Evolutionary conservation across 2,797 vertebrate species (phyloP).

Genomic region (Anguilla pacifica): DNA sequence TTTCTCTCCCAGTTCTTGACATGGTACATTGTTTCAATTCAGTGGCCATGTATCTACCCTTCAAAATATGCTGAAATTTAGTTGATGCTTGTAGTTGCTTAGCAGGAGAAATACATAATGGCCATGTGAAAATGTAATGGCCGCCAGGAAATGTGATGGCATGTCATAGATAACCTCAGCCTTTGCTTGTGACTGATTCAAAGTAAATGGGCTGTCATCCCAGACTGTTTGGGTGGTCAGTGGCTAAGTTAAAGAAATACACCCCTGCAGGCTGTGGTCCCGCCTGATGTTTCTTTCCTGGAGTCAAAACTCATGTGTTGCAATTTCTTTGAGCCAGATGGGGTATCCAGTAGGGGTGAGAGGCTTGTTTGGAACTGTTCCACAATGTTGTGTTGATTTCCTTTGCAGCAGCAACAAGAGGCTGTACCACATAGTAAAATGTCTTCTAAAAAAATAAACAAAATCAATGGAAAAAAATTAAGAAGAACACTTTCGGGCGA

Average conservation of each 20-base stretch:
- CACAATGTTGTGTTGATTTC: background rate
- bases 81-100: background rate
- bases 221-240: background rate
- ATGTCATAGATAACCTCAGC: background rate
- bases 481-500: background rate
- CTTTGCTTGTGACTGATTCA: background rate
- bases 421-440: background rate
- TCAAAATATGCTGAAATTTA: background rate
- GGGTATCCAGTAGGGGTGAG: background rate
- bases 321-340: background rate
- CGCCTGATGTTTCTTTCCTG: background rate
- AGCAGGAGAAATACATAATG: background rate
- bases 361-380: background rate
- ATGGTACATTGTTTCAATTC: background rate
- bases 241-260: background rate
- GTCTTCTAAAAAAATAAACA: background rate
- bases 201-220: background rate
- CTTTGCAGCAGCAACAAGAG: background rate
- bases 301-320: background rate
- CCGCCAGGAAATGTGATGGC: background rate
- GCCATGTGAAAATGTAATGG: background rate
- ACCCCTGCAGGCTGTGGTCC: background rate
- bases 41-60: background rate
- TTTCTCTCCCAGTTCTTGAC: background rate
- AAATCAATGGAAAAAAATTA: background rate